phyloP scores from a whole-genome alignment of 2,113 vertebrate species.

The Grammomys dolichurus region DNA sequence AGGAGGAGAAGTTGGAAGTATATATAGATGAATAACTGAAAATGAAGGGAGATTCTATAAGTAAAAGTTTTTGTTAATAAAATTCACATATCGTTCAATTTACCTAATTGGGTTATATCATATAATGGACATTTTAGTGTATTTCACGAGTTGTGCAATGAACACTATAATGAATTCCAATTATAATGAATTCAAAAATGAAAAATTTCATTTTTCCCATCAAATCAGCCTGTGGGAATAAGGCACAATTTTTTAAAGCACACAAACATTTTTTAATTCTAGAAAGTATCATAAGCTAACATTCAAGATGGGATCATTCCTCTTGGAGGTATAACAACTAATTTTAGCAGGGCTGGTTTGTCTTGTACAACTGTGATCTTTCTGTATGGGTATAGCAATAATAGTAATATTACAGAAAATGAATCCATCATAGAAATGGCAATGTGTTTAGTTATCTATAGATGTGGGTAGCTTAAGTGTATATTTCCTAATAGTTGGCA shows the following conservation, averaged over 20 bases:
- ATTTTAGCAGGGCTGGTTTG: conserved; percentile 16
- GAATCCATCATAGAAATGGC: neutral
- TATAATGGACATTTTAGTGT: conserved; percentile 21
- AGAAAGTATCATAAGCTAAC: conserved; percentile 14
- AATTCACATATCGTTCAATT: conserved; percentile 16
- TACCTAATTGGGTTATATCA: neutral
- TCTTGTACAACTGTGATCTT: neutral
- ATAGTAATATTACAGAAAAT: neutral
- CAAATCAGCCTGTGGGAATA: neutral
- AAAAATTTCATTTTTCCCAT: neutral
- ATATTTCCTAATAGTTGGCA: conserved; percentile 21
- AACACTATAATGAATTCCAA: neutral
- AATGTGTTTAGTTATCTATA: neutral
- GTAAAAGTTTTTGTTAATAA: conserved; percentile 4
- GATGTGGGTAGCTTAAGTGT: neutral
- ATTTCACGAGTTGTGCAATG: neutral
- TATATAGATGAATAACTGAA: conserved; percentile 42
- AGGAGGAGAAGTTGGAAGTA: neutral
- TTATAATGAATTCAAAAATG: no score
- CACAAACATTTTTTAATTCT: neutral
- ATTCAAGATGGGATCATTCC: neutral
- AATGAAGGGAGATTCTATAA: neutral
- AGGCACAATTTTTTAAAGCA: conserved; percentile 12
- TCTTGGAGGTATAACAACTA: neutral
- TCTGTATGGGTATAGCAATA: neutral